Evolutionary conservation across 2,113 vertebrate species (phyloP).

Genomic region (Oreocharis arfaki): DNA sequence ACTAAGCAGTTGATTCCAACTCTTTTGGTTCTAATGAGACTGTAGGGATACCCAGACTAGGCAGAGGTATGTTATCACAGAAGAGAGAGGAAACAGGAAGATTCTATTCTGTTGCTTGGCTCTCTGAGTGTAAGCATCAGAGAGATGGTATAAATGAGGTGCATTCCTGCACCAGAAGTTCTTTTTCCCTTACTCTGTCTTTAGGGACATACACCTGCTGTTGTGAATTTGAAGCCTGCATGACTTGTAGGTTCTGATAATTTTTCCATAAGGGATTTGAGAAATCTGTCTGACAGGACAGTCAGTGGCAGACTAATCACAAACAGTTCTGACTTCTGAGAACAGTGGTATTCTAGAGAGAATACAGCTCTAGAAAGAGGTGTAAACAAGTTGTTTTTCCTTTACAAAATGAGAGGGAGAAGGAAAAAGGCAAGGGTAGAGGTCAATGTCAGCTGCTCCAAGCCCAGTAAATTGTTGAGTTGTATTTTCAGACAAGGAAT

Average conservation of each 20-base stretch:
- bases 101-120: background rate
- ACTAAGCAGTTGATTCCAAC: background rate
- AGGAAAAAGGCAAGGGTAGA: background rate
- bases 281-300: background rate
- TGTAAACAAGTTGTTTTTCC: background rate
- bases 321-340: background rate
- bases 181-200: background rate
- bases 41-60: background rate
- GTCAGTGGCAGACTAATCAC: background rate
- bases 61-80: background rate
- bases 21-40: background rate
- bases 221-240: background rate
- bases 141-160: background rate
- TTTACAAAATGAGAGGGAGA: background rate
- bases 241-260: background rate
- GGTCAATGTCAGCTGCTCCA: background rate
- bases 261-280: background rate
- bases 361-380: background rate
- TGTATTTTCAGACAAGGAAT: background rate
- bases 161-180: background rate
- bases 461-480: background rate
- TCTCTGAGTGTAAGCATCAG: background rate
- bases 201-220: background rate
- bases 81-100: background rate
- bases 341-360: background rate